Evolutionary conservation across 1,140 invertebrate species (phyloP).

Genomic region (Drosophila neocordata): DNA sequence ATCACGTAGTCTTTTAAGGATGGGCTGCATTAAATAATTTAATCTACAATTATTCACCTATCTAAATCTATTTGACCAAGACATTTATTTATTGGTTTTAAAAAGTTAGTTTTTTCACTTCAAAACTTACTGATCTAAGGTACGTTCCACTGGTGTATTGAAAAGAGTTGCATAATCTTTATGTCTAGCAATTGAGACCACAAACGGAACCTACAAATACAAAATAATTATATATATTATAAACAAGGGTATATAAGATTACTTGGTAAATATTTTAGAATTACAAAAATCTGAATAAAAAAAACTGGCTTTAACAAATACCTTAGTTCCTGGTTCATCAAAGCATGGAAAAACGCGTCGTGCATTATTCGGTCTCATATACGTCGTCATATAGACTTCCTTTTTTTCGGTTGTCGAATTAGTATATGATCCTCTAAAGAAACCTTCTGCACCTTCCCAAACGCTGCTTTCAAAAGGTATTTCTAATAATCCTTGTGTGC

Average conservation of each 20-base stretch:
- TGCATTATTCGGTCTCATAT: slow-evolving; percentile 92
- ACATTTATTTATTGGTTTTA: no score
- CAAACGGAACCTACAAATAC: slow-evolving; percentile 84
- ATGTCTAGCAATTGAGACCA: slow-evolving; percentile 86
- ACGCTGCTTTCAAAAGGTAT: slow-evolving; percentile 86
- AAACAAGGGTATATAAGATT: no score
- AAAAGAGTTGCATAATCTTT: slow-evolving; percentile 85
- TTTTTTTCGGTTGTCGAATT: slow-evolving; percentile 83
- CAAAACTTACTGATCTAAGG: slow-evolving; percentile 85
- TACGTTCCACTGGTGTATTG: slow-evolving; percentile 86
- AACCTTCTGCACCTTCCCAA: slow-evolving; percentile 84
- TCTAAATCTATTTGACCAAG: neutral
- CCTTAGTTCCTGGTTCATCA: slow-evolving; percentile 94
- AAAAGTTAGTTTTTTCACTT: neutral
- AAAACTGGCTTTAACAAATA: slow-evolving; percentile 7
- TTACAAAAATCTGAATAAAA: neutral
- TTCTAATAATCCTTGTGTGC: slow-evolving; percentile 84
- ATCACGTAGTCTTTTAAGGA: slow-evolving; percentile 83
- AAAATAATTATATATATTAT: neutral
- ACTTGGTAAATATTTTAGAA: no score
- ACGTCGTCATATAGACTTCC: slow-evolving; percentile 87
- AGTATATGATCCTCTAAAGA: slow-evolving; percentile 86
- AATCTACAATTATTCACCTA: neutral
- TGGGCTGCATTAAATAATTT: slow-evolving; percentile 21
- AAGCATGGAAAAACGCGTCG: slow-evolving; percentile 95